phyloP scores from a whole-genome alignment of 1,140 invertebrate genomes.

The Aphidius ervi region DNA sequence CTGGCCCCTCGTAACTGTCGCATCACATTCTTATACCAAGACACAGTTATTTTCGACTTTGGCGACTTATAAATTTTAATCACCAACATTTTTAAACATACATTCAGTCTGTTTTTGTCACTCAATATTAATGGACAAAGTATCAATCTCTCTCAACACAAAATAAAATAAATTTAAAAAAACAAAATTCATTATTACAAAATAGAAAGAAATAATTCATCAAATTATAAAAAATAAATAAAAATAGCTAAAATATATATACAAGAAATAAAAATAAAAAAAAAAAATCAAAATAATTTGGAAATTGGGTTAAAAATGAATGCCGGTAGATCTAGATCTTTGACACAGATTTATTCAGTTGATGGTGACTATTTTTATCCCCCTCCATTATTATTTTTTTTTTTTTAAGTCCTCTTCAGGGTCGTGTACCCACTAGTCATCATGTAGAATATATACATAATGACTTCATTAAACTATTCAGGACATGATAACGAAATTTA shows the following conservation, averaged over 20 bases:
- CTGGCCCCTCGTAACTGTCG: constrained; percentile 42
- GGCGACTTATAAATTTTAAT: constrained; percentile 13
- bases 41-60: constrained; percentile 8
- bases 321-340: constrained; percentile 14
- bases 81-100: constrained; percentile 6
- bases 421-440: constrained; percentile 15
- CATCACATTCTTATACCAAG: constrained; percentile 35
- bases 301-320: neutral
- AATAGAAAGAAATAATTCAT: too few relatives aligned
- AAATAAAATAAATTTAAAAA: too few relatives aligned
- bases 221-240: too few relatives aligned
- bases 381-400: too few relatives aligned
- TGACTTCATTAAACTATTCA: neutral
- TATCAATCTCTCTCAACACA: too few relatives aligned
- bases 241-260: too few relatives aligned
- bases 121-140: too few relatives aligned
- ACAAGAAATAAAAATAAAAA: too few relatives aligned
- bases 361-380: too few relatives aligned
- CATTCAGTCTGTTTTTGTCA: constrained; percentile 9
- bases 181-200: too few relatives aligned
- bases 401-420: constrained; percentile 5
- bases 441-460: constrained; percentile 7
- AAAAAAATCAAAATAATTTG: too few relatives aligned
- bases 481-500: constrained; percentile 18
- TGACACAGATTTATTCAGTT: constrained; percentile 7